phyloP scores from a whole-genome alignment of 37 sponge, comb jelly and placozoan genomes.

The Oopsacas minuta region DNA sequence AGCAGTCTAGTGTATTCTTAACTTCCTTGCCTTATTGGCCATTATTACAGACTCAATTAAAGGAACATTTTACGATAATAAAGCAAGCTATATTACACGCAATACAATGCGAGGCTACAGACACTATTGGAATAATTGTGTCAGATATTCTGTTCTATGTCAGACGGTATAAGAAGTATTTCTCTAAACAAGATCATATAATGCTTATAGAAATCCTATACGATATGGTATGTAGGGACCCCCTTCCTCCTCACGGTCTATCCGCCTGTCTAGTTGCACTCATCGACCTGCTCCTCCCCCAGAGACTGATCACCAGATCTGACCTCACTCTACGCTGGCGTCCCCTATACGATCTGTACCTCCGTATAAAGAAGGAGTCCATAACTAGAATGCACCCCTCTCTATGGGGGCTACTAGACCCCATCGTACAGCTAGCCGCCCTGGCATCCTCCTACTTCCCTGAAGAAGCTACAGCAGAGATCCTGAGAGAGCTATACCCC shows the following conservation, averaged over 20 bases:
- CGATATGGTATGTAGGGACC: constrained; percentile 28
- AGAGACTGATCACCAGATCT: constrained; percentile 39
- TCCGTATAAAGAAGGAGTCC: background rate
- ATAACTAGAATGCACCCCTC: background rate
- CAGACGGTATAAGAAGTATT: constrained; percentile 43
- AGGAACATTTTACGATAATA: background rate
- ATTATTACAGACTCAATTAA: background rate
- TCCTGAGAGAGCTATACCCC: constrained; percentile 80
- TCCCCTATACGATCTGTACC: constrained; percentile 58
- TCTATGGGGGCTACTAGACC: background rate
- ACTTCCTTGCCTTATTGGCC: background rate
- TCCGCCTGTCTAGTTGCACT: constrained; percentile 18
- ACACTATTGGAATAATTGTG: background rate
- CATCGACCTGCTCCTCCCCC: constrained; percentile 26
- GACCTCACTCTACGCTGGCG: constrained; percentile 77
- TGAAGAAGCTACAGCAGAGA: constrained; percentile 67
- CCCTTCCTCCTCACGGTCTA: background rate
- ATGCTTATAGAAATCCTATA: constrained; percentile 53
- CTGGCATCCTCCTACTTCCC: constrained; percentile 63
- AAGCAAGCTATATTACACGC: background rate
- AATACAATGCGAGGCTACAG: background rate
- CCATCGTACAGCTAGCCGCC: background rate
- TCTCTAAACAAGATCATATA: constrained; percentile 75
- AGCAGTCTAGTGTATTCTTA: background rate
- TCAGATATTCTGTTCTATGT: background rate